Base-by-base conservation (phyloP, 2,888 invertebrate genomes). In the Tiphia femorata region DNA sequence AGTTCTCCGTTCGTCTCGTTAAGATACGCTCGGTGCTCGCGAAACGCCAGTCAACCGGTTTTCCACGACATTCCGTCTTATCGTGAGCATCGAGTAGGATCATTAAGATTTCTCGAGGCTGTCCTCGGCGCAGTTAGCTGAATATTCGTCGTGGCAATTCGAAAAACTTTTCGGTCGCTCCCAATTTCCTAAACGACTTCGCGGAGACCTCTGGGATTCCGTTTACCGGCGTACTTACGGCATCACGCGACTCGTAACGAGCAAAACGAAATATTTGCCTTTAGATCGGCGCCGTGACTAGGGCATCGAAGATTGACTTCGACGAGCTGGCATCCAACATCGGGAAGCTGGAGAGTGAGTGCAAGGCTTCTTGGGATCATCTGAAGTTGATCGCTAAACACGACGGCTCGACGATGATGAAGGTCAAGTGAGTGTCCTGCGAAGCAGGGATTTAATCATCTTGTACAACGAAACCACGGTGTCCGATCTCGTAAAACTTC, bases 281-380 rank as follows among this genome's bases (percentile, higher is more conserved):
- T 43, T 73, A 91, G 92, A 94, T 95, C 74, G 95, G 95, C 41
- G 92, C 95, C 12, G 92, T 95, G 37, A 95, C 95, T 8, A 87
- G 96, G 75, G 95, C 95, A 35, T 95, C 95, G 0, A 93, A 97
- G 85, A 93, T 98, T 17, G 98, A 99, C 84, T 99, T 97, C 84
- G 96, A 97, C 69, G 95, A 98, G 76, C 86, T 98, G 49, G 87
- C 91, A 37, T 87, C 90, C 50, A 98, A 96, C 83, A 89, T 99
- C 47, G 88, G 88, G 51, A 93, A 94, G 78, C 86, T 99, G 79
- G 98, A 99, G 85, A 88, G 90, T 16, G 98, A 99, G 83, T 99
- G 99, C 85, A 98, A 98, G 82, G 91, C 94, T 0, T 97, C 97
- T 0, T 98, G 97, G 95, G 97, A 98, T 84, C 93, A 98, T 82